Percentiles rank a stretch among this genome's conserved stretches.
Conservation (phyloP, 2,113 vertebrate genomes). For the Oceanodroma tethys region DNA sequence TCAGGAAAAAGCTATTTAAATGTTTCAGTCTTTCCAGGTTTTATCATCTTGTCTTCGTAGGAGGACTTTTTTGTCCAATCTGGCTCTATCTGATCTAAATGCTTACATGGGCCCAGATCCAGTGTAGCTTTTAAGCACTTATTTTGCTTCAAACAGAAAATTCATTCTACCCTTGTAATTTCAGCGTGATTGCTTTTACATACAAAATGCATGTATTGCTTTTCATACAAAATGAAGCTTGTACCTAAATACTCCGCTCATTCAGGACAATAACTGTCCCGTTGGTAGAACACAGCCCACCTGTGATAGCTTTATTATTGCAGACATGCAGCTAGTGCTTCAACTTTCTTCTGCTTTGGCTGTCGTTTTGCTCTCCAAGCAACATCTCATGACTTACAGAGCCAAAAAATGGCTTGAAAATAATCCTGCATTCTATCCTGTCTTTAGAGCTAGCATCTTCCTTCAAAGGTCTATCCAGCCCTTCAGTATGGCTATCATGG, state of each 20-base stretch:
- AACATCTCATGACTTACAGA: background rate
- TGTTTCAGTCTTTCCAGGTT: background rate
- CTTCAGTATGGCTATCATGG: background rate
- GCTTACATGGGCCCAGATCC: background rate
- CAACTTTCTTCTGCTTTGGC: background rate
- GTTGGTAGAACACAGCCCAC: background rate
- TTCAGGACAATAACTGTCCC: background rate
- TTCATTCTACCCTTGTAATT: background rate
- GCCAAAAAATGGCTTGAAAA: background rate
- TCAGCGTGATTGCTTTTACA: background rate
- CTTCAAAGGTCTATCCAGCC: background rate
- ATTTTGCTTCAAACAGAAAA: background rate
- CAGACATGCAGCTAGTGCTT: background rate
- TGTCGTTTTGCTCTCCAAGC: background rate
- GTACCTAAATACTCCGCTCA: background rate
- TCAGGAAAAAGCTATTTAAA: background rate
- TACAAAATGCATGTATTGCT: background rate
- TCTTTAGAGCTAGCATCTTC: background rate
- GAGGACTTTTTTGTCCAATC: background rate
- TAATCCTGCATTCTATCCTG: background rate
- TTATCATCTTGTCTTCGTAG: background rate
- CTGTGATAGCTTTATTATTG: background rate
- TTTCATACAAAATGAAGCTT: background rate
- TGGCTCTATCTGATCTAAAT: background rate
- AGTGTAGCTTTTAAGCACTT: background rate